These are phyloP conservation scores for Conus canariensis DNA, from an alignment of 2,888 invertebrate species.

Conservation along the genomic window DNA sequence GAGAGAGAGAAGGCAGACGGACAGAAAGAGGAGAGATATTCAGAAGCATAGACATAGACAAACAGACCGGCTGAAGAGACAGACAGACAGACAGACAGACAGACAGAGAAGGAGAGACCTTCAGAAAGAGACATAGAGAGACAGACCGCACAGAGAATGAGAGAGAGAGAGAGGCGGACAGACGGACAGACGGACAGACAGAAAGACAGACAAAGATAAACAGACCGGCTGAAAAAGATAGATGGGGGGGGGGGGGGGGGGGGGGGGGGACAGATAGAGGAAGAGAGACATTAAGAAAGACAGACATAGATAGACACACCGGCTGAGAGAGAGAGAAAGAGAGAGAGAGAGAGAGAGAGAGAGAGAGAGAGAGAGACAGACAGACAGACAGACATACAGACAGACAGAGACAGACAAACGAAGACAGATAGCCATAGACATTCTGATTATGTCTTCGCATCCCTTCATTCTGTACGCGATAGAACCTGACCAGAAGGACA, in stretches of 20 bases:
- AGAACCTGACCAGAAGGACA: too few relatives aligned
- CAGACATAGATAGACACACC: neutral
- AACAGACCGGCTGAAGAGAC: too few relatives aligned
- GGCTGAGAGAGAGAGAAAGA: neutral
- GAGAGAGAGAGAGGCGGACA: neutral
- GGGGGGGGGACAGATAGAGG: neutral
- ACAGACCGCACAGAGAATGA: neutral
- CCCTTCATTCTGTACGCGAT: too few relatives aligned
- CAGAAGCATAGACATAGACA: too few relatives aligned
- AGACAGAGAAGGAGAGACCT: neutral
- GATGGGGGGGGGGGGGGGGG: neutral
- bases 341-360: constrained; percentile 5
- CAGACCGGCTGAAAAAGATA: neutral
- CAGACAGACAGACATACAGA: neutral
- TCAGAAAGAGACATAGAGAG: neutral
- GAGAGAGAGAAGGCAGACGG: neutral
- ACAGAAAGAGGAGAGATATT: neutral
- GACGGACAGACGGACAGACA: neutral
- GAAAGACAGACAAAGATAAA: neutral
- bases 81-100: neutral
- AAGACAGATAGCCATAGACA: neutral
- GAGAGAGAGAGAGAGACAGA: constrained; percentile 1
- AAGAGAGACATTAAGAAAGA: neutral
- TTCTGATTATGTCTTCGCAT: too few relatives aligned
- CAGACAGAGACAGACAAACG: neutral